Conservation (phyloP, 2,797 vertebrate genomes). For the Petrocephalus schoutedeni region DNA sequence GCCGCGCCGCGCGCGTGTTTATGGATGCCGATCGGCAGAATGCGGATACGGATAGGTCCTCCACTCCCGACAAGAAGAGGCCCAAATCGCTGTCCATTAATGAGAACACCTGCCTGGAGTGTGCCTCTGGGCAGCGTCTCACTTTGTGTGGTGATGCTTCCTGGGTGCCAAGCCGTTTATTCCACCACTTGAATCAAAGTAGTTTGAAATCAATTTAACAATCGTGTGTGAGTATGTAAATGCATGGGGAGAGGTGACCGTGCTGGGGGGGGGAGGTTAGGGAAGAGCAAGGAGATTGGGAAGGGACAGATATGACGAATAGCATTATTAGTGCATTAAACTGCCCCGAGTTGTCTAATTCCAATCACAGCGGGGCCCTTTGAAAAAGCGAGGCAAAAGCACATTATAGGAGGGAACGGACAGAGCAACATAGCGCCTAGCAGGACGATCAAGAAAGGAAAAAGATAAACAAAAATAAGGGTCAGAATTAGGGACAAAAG, state of each 20-base stretch:
- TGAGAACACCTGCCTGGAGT: constrained; percentile 61
- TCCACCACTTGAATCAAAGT: constrained; percentile 64
- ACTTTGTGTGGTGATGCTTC: constrained; percentile 49
- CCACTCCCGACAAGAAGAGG: constrained; percentile 43
- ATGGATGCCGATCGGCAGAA: constrained; percentile 14
- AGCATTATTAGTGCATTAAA: constrained; percentile 51
- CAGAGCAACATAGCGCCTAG: not conserved
- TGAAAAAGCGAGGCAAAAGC: constrained; percentile 33
- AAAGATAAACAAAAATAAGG: constrained; percentile 30
- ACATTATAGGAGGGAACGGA: constrained; percentile 27
- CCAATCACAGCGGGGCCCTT: constrained; percentile 46
- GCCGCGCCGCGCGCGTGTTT: constrained; percentile 23
- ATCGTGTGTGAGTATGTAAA: constrained; percentile 63
- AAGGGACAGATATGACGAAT: constrained; percentile 26
- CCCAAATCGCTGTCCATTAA: constrained; percentile 63
- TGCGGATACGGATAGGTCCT: constrained; percentile 49
- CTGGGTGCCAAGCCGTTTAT: constrained; percentile 46
- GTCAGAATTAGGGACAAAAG: constrained; percentile 34
- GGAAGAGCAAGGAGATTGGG: not conserved
- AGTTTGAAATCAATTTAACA: constrained; percentile 64
- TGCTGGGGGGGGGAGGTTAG: not conserved
- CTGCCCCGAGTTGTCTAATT: constrained; percentile 48
- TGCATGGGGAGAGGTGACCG: constrained; percentile 23
- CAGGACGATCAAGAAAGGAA: constrained; percentile 44
- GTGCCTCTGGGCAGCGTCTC: constrained; percentile 45